Conservation (phyloP, 2,888 invertebrate species). For the Heliconius cydno region DNA sequence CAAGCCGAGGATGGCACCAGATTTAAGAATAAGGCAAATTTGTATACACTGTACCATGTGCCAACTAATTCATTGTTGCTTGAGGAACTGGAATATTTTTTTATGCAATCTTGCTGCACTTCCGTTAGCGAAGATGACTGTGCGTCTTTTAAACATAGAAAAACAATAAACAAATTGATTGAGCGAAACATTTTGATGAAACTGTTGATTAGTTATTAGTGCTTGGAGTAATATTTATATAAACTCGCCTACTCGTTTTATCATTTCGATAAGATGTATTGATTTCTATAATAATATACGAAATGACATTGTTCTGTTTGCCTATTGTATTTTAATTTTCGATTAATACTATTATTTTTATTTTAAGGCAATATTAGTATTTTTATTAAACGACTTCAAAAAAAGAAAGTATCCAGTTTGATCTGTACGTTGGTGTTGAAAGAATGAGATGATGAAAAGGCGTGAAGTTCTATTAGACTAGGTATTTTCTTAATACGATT, state of each 20-base stretch:
- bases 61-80: conserved; percentile 35
- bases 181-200: neutral
- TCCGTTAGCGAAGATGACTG: neutral
- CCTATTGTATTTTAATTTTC: neutral
- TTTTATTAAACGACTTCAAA: too few species aligned
- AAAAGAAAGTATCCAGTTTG: too few species aligned
- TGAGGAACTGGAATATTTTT: neutral
- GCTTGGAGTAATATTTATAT: conserved; percentile 4
- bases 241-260: neutral
- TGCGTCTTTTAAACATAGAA: neutral
- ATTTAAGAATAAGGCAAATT: conserved; percentile 12
- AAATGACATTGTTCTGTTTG: neutral
- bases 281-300: neutral
- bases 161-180: neutral
- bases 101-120: conserved; percentile 23
- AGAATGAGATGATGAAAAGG: neutral
- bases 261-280: neutral
- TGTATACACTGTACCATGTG: conserved; percentile 36
- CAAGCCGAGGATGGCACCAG: neutral
- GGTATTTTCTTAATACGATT: neutral
- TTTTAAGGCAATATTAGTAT: too few species aligned
- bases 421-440: too few species aligned
- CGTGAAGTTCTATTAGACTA: neutral
- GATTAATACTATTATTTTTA: neutral
- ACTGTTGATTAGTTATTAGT: neutral